A percentile compares a stretch with the other conserved stretches of the same genome.
phyloP scores from a whole-genome alignment of 2,888 invertebrate species.

The Ligdia adustata region DNA sequence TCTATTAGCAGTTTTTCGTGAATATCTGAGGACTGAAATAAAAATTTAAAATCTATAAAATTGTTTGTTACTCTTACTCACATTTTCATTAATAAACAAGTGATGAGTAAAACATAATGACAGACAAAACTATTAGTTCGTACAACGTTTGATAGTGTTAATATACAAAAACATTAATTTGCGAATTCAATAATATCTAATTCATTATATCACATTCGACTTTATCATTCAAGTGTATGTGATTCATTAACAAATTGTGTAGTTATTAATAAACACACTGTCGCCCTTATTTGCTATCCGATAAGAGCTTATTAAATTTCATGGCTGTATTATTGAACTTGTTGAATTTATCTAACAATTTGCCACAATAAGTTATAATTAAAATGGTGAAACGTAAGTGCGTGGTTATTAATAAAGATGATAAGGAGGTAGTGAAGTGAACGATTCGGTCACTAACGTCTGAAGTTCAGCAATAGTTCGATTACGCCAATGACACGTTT shows the following conservation, averaged over 20 bases:
- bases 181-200: constrained; percentile 17
- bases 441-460: constrained; percentile 60
- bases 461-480: too few species aligned
- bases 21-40: too few species aligned
- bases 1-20: too few species aligned
- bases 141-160: background rate
- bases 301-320: constrained; percentile 78
- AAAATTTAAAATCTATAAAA: too few species aligned
- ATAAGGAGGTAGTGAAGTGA: constrained; percentile 48
- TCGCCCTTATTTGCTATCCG: constrained; percentile 63
- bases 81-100: too few species aligned
- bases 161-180: constrained; percentile 12
- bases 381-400: constrained; percentile 62
- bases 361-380: constrained; percentile 62
- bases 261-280: constrained; percentile 62
- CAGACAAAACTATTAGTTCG: too few species aligned
- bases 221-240: constrained; percentile 55
- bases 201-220: constrained; percentile 21
- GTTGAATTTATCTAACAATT: constrained; percentile 64
- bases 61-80: too few species aligned
- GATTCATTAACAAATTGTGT: constrained; percentile 61
- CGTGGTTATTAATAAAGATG: constrained; percentile 65
- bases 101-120: too few species aligned
- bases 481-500: too few species aligned
- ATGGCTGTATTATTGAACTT: constrained; percentile 58